Evolutionary conservation across 2,888 invertebrate genomes (phyloP).

Genomic region (Tortricodes alternella): DNA sequence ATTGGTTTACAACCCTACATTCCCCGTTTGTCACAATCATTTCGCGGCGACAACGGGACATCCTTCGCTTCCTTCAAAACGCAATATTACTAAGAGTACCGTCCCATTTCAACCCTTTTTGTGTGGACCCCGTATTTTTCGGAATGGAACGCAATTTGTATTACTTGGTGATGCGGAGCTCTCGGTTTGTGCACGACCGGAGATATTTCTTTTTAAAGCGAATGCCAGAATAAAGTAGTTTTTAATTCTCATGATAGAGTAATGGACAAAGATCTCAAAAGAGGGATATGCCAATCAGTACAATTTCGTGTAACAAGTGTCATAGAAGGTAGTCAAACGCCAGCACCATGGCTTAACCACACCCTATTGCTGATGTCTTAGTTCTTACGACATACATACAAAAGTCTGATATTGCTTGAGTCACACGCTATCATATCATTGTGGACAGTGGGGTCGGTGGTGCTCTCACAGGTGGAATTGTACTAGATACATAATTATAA

Average conservation of each 20-base stretch:
- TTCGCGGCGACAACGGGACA: slow-evolving; percentile 43
- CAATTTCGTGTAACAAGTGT: too few relatives aligned
- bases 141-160: slow-evolving; percentile 67
- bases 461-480: too few relatives aligned
- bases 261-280: not conserved
- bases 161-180: slow-evolving; percentile 30
- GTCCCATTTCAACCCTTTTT: slow-evolving; percentile 56
- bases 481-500: too few relatives aligned
- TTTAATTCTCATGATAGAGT: not conserved
- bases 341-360: too few relatives aligned
- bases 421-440: too few relatives aligned
- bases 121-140: slow-evolving; percentile 63
- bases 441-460: too few relatives aligned
- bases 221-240: slow-evolving; percentile 4
- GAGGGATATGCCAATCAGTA: too few relatives aligned
- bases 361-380: too few relatives aligned
- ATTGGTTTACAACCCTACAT: slow-evolving; percentile 32
- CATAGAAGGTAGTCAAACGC: too few relatives aligned
- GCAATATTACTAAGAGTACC: slow-evolving; percentile 57
- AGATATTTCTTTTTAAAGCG: slow-evolving; percentile 6
- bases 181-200: not conserved
- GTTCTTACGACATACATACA: too few relatives aligned
- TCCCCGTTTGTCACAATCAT: slow-evolving; percentile 60
- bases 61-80: slow-evolving; percentile 49
- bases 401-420: too few relatives aligned